Evolutionary conservation across 2,888 invertebrate species (phyloP).

Genomic region (Lasioglossum pauxillum): DNA sequence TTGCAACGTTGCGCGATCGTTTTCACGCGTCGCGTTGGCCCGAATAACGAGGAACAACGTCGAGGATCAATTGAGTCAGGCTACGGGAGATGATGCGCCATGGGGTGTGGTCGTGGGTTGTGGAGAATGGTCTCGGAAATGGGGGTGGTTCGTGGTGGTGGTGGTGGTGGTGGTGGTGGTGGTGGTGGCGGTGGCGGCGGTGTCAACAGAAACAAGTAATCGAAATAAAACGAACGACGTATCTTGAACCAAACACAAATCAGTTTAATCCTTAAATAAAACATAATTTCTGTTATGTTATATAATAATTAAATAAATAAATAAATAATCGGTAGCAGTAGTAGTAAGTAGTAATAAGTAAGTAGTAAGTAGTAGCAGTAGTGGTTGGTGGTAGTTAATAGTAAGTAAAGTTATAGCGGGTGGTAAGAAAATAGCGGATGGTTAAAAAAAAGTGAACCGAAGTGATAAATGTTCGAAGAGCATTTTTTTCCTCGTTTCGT

Average conservation of each 20-base stretch:
- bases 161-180: constrained; percentile 11
- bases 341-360: constrained; percentile 70
- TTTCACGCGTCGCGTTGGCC: not conserved
- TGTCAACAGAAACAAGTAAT: constrained; percentile 79
- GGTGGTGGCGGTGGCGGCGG: constrained; percentile 44
- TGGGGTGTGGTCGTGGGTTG: not conserved
- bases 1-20: not conserved
- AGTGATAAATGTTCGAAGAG: constrained; percentile 26
- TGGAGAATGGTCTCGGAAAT: not conserved
- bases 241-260: constrained; percentile 84
- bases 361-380: constrained; percentile 61
- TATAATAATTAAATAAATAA: constrained; percentile 83
- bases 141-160: not conserved
- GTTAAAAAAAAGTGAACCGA: constrained; percentile 61
- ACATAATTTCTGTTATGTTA: constrained; percentile 83
- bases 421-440: constrained; percentile 65
- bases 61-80: not conserved
- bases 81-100: not conserved
- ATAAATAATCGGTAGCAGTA: constrained; percentile 82
- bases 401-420: constrained; percentile 42
- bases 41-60: not conserved
- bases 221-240: constrained; percentile 81
- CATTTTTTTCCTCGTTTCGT: not conserved
- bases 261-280: constrained; percentile 85
- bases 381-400: constrained; percentile 60